Evolutionary conservation across 2,888 invertebrate species (phyloP).

Genomic region (Drosophila mimica): DNA sequence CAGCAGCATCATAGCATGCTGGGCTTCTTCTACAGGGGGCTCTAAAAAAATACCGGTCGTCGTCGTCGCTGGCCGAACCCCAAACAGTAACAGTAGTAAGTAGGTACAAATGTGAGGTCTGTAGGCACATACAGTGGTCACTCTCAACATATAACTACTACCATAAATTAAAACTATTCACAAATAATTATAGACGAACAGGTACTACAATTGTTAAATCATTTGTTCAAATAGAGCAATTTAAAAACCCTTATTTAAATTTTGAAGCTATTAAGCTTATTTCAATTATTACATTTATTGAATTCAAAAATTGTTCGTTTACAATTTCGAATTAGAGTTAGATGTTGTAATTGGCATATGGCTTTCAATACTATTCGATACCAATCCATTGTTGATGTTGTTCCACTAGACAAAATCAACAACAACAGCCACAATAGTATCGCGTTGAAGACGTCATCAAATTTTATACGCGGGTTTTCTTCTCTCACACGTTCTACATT

Average conservation of each 20-base stretch:
- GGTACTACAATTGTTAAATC: neutral
- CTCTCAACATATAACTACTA: neutral
- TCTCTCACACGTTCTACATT: slow-evolving; percentile 68
- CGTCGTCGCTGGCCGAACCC: slow-evolving; percentile 35
- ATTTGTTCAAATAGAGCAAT: neutral
- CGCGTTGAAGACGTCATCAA: slow-evolving; percentile 77
- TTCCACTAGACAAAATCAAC: slow-evolving; percentile 29
- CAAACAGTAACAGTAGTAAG: slow-evolving; percentile 55
- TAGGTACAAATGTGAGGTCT: slow-evolving; percentile 24
- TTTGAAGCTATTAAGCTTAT: neutral
- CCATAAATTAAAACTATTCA: neutral
- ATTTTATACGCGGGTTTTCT: slow-evolving; percentile 73
- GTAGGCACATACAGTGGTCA: slow-evolving; percentile 12
- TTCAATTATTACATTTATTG: neutral
- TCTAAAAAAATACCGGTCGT: slow-evolving; percentile 59
- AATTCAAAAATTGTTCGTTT: neutral
- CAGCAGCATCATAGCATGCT: slow-evolving; percentile 52
- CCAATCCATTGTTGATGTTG: slow-evolving; percentile 46
- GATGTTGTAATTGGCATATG: neutral
- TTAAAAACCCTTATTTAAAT: neutral
- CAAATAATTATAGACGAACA: neutral
- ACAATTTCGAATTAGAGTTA: neutral
- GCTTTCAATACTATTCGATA: slow-evolving; percentile 41
- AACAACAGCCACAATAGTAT: slow-evolving; percentile 33
- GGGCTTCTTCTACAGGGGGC: slow-evolving; percentile 35